Evolutionary conservation across 1,140 invertebrate species (phyloP).

Genomic region (Zaprionus nigranus): DNA sequence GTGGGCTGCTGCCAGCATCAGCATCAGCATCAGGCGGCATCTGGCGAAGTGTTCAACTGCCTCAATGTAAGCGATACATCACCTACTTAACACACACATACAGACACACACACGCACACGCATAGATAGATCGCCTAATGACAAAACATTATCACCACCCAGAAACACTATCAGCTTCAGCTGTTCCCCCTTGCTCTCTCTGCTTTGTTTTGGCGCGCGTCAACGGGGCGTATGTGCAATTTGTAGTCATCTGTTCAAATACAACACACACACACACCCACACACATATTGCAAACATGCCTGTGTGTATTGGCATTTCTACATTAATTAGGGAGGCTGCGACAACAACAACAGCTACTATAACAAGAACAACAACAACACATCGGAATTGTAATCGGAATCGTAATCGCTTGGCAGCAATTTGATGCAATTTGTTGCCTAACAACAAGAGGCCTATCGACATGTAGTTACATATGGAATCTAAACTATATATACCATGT

Average conservation of each 20-base stretch:
- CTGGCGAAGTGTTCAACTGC: slow-evolving; percentile 16
- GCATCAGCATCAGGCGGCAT: neutral
- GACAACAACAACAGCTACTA: neutral
- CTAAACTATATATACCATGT: neutral
- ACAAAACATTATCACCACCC: slow-evolving; percentile 4
- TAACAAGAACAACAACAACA: neutral
- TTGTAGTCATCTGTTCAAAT: neutral
- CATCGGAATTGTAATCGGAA: neutral
- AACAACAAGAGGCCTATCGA: slow-evolving; percentile 44
- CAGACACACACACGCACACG: neutral
- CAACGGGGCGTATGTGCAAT: slow-evolving; percentile 62
- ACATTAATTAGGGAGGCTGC: slow-evolving; percentile 27
- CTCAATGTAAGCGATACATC: slow-evolving; percentile 20
- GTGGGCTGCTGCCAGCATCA: slow-evolving; percentile 11
- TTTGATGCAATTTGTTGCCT: slow-evolving; percentile 62
- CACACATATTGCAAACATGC: neutral
- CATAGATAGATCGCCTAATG: neutral
- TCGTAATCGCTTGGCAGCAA: slow-evolving; percentile 26
- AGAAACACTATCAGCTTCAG: slow-evolving; percentile 18
- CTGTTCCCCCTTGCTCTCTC: neutral
- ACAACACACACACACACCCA: neutral
- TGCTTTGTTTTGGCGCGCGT: slow-evolving; percentile 36
- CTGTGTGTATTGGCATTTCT: slow-evolving; percentile 6
- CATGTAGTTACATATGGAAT: neutral
- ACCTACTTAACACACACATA: slow-evolving; percentile 11